phyloP scores from a whole-genome alignment of 1,140 invertebrate genomes.

The Phocides pigmalion region DNA sequence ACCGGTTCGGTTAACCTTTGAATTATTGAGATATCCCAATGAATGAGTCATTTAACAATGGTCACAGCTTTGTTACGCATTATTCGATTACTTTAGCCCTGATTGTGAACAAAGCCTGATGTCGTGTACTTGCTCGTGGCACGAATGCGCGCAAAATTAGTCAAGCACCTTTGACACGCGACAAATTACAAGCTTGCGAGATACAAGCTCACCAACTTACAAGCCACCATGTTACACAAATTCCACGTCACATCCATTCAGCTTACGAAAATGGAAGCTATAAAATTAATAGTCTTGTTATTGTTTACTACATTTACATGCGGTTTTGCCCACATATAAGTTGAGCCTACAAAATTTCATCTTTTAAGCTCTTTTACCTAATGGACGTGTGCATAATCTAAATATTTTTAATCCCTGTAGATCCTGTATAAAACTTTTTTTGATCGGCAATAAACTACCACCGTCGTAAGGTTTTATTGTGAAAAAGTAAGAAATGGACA shows the following conservation, averaged over 20 bases:
- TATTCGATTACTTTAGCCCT: slow-evolving; percentile 6
- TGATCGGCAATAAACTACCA: no score
- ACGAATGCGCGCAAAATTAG: neutral
- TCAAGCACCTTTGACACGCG: slow-evolving; percentile 8
- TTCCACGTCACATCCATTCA: slow-evolving; percentile 10
- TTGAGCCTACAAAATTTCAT: no score
- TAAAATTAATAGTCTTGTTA: neutral
- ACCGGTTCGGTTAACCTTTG: slow-evolving; percentile 28
- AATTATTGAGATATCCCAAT: slow-evolving; percentile 32
- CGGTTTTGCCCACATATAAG: no score
- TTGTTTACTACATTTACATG: no score
- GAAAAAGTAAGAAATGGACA: no score
- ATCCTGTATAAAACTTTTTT: no score
- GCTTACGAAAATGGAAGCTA: slow-evolving; percentile 20
- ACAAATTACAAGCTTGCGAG: slow-evolving; percentile 21
- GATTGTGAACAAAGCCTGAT: neutral
- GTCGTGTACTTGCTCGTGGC: neutral
- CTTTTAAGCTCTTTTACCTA: no score
- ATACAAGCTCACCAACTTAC: slow-evolving; percentile 6
- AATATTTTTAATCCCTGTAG: no score
- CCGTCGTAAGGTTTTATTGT: no score
- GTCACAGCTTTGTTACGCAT: neutral
- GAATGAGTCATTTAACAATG: slow-evolving; percentile 28
- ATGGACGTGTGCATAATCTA: no score
- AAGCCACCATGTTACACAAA: no score